These are phyloP conservation scores for Solea solea DNA, from an alignment of 2,113 vertebrate genomes.

Conservation along the genomic window DNA sequence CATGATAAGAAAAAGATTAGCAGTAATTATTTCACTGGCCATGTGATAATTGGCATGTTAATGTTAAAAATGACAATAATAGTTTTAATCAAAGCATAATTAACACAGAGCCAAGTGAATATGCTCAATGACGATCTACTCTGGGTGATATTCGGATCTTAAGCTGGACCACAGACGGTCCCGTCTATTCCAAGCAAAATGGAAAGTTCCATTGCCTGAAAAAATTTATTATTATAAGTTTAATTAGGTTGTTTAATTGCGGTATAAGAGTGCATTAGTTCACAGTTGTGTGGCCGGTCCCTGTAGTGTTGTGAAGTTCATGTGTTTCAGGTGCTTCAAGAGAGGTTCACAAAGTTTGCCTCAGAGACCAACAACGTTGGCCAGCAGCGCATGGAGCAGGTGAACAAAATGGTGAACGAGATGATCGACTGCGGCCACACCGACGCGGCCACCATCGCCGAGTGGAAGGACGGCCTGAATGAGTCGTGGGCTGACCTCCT, in stretches of 20 bases:
- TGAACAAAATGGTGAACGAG: conserved; percentile 89
- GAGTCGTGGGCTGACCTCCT: conserved; percentile 95
- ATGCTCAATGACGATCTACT: neutral
- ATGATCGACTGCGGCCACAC: conserved; percentile 91
- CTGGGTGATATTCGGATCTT: neutral
- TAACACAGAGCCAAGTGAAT: no score
- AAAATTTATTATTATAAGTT: neutral
- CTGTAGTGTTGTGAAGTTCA: neutral
- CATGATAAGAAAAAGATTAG: no score
- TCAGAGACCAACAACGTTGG: conserved; percentile 89
- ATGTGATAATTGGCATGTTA: no score
- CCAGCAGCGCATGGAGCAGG: conserved; percentile 89
- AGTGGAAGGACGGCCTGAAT: conserved; percentile 95
- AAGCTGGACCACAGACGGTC: no score
- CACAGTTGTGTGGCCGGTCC: neutral
- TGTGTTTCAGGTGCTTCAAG: conserved; percentile 86
- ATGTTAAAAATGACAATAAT: no score
- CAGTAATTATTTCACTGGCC: no score
- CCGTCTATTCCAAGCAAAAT: neutral
- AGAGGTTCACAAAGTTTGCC: conserved; percentile 91
- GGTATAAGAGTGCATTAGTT: neutral
- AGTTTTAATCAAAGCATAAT: no score
- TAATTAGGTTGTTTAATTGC: neutral
- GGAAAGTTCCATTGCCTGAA: neutral
- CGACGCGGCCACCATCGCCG: conserved; percentile 89